These are phyloP conservation scores for Drosophila eohydei DNA, from an alignment of 2,888 invertebrate species.

Conservation along the genomic window DNA sequence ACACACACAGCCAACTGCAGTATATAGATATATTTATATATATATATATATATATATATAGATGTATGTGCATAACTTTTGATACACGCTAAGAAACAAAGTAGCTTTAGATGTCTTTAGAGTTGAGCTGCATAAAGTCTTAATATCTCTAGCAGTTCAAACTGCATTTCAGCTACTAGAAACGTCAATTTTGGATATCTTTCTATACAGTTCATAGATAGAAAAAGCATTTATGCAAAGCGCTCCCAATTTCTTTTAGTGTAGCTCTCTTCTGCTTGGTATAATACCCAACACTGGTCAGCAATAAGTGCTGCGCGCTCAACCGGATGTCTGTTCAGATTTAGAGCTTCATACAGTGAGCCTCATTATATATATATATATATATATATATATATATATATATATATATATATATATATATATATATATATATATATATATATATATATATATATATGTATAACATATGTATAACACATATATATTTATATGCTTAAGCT, in stretches of 20 bases:
- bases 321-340: slow-evolving; percentile 52
- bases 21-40: slow-evolving; percentile 1
- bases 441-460: slow-evolving; percentile 13
- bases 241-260: not conserved
- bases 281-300: slow-evolving; percentile 13
- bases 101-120: not conserved
- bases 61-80: not conserved
- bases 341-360: slow-evolving; percentile 14
- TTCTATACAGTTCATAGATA: not conserved
- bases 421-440: not conserved
- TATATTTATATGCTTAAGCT: not conserved
- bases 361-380: slow-evolving; percentile 20
- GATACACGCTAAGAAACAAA: slow-evolving; percentile 6
- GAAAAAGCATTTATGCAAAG: too few relatives aligned
- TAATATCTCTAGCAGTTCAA: too few relatives aligned
- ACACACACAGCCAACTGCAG: slow-evolving; percentile 3
- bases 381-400: not conserved
- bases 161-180: too few relatives aligned
- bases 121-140: not conserved
- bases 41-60: not conserved
- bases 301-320: slow-evolving; percentile 4
- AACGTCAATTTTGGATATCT: too few relatives aligned
- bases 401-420: not conserved
- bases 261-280: slow-evolving; percentile 25
- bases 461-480: too few relatives aligned